Base-by-base conservation (phyloP, 2,797 vertebrate genomes). In the Semotilus atromaculatus region DNA sequence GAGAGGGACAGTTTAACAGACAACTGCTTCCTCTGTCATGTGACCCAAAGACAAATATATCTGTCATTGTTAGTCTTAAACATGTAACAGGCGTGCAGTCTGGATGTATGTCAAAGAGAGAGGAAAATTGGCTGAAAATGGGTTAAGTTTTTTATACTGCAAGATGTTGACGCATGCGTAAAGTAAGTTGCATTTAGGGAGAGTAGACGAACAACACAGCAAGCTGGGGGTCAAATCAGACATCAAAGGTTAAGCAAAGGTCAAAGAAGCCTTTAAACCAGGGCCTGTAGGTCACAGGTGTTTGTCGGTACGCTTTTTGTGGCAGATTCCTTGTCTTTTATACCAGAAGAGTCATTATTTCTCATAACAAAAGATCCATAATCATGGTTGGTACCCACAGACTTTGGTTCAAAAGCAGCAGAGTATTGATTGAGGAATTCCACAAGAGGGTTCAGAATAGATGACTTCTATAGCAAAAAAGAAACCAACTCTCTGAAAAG, bases 121-220 rank as follows among this genome's bases (percentile, higher is more conserved):
- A 96, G 95, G 94, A 94, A 94, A 89, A 95, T 93, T 95, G 94
- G 94, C 96, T 96, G 95, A 95, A 92, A 95, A 97, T 95, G 95
- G 95, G 94, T 96, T 95, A 92, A 93, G 93, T 89, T 94, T 95
- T 95, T 94, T 96, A 93, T 95, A 93, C 94, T 93, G 94, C 95
- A 96, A 96, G 95, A 96, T 95, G 94, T 96, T 95, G 95, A 97
- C 96, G 96, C 98, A 98, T 98, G 97, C 97, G 98, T 96, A 97
- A 98, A 99, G 97, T 98, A 98, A 99, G 98, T 99, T 99, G 98
- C 98, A 98, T 98, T 99, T 99, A 99, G 97, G 97, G 97, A 97
- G 96, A 98, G 96, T 96, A 97, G 95, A 96, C 94, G 87, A 90
- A 95, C 95, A 96, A 91, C 95, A 96, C 91, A 93, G 96, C 95